Evolutionary conservation across 2,797 vertebrate species (phyloP), one percentile per base, ranked within the genome.

Genomic region (Sebastes kiyomatsui): DNA sequence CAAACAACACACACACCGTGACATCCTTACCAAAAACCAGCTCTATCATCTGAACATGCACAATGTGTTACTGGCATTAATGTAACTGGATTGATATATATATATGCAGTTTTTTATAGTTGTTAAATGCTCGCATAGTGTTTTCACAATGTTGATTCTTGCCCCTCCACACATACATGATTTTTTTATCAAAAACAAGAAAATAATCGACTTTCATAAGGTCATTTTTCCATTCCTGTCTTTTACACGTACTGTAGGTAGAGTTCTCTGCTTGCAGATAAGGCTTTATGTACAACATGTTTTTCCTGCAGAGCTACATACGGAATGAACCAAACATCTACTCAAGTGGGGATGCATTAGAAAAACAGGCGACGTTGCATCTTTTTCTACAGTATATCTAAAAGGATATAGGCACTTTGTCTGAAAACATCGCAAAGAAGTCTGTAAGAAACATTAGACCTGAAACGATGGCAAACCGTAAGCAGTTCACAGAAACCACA

Each of bases 391-490:
- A 90, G 94, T 95, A 95, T 96, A 96, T 96, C 96, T 95, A 94
- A 95, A 97, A 96, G 95, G 94, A 97, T 96, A 97, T 96, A 98
- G 97, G 98, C 97, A 99, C 98, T 99, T 98, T 95, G 96, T 97
- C 96, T 94, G 95, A 93, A 92, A 97, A 97, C 95, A 93, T 96
- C 90, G 88, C 90, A 96, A 95, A 96, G 93, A 94, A 95, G 94
- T 96, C 93, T 88, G 90, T 95, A 95, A 94, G 92, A 97, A 93
- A 94, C 91, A 32, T 93, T 94, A 91, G 92, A 96, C 94, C 94
- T 96, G 96, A 93, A 96, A 96, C 68, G 70, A 95, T 94, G 92
- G 85, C 85, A 94, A 96, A 95, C 92, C 89, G 88, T 89, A 93
- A 95, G 94, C 94, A 80, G 80, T 89, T 93, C 86, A 95, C 91